Conservation (phyloP, 2,113 vertebrate species). For the Centropus bengalensis region DNA sequence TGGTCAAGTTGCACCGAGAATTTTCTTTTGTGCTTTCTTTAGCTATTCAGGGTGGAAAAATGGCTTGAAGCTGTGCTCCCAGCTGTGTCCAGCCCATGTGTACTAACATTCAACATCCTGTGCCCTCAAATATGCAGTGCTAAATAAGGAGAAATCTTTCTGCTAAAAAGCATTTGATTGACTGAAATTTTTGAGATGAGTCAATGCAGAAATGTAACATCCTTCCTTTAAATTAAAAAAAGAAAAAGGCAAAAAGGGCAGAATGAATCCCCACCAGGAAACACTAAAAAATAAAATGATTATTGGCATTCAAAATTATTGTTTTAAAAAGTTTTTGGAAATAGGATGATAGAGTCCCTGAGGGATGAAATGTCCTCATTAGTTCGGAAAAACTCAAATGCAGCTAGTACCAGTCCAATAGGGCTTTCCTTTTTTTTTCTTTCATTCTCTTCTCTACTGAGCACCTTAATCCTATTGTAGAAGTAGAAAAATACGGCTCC, state of each 20-base stretch:
- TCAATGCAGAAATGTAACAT: constrained; percentile 10
- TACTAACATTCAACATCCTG: constrained; percentile 46
- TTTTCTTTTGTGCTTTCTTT: constrained; percentile 1
- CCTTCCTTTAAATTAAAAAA: background rate
- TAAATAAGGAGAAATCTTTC: constrained; percentile 52
- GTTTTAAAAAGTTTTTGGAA: background rate
- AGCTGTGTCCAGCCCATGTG: constrained; percentile 34
- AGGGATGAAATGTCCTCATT: background rate
- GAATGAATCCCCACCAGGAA: background rate
- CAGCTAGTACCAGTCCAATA: background rate
- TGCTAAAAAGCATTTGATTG: constrained; percentile 10
- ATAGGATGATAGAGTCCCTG: background rate
- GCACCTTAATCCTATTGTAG: constrained; percentile 59
- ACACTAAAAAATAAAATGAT: background rate
- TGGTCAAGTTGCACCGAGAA: background rate
- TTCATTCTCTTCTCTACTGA: constrained; percentile 30
- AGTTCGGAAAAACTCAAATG: constrained; percentile 6
- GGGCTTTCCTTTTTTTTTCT: background rate
- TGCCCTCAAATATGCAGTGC: background rate
- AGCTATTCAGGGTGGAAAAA: constrained; percentile 19
- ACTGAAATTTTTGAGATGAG: constrained; percentile 30
- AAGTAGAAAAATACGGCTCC: constrained; percentile 55
- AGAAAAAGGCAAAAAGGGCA: background rate
- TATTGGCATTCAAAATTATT: background rate
- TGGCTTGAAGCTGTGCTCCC: constrained; percentile 39